Conservation (phyloP, 2,797 vertebrate species). For the Syndactyla subalaris region DNA sequence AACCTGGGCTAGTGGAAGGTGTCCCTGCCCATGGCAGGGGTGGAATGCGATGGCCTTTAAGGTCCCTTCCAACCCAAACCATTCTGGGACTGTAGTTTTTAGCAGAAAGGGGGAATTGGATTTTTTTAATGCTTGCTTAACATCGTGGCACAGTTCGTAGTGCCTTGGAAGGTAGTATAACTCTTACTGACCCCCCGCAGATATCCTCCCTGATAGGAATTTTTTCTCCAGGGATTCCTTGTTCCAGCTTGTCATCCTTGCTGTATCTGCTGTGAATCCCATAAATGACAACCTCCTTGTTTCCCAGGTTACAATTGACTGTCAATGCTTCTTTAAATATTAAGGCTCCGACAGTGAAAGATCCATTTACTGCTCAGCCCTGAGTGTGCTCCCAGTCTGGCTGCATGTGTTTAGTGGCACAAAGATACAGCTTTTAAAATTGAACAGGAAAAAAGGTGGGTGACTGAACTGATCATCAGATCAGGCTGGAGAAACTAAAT, state of each 20-base stretch:
- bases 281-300: not conserved
- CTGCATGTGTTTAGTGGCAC: not conserved
- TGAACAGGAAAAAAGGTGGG: not conserved
- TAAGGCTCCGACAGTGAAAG: not conserved
- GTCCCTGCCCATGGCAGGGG: not conserved
- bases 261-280: not conserved
- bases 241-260: not conserved
- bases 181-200: accelerated
- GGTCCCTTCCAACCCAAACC: not conserved
- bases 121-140: not conserved
- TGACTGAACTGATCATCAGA: not conserved
- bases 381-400: not conserved
- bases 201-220: not conserved
- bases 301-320: not conserved
- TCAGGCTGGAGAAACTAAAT: not conserved
- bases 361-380: not conserved
- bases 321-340: not conserved
- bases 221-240: not conserved
- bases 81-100: not conserved
- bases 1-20: not conserved
- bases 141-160: not conserved
- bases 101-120: not conserved
- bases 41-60: not conserved
- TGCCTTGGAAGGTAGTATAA: not conserved
- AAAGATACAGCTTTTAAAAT: not conserved